These are phyloP conservation scores for Oscarella lobularis DNA, from an alignment of 37 sponge, comb jelly and placozoan genomes.

Conservation along the genomic window DNA sequence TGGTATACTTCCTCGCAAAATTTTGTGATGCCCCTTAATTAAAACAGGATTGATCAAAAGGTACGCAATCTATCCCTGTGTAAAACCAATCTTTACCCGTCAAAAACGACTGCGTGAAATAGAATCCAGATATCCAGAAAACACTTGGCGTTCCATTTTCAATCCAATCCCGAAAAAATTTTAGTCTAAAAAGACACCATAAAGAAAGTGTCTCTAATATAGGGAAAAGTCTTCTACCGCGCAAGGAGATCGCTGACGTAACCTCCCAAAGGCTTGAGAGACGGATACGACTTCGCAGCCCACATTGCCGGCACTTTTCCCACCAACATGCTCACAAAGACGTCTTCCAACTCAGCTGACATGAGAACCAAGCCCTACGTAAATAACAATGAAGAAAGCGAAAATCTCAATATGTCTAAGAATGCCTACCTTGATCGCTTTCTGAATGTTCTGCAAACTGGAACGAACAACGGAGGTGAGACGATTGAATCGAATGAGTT, in stretches of 20 bases:
- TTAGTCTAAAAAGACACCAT: constrained; percentile 64
- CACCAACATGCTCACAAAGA: constrained; percentile 84
- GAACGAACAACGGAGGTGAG: constrained; percentile 79
- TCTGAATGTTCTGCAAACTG: constrained; percentile 76
- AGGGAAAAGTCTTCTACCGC: constrained; percentile 24
- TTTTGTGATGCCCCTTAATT: constrained; percentile 84
- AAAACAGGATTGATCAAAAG: neutral
- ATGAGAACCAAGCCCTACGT: constrained; percentile 96
- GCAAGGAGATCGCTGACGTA: constrained; percentile 91
- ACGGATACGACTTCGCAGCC: constrained; percentile 98
- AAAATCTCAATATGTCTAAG: too few relatives aligned
- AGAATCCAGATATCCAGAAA: constrained; percentile 99
- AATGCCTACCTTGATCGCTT: constrained; percentile 76
- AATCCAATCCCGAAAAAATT: constrained; percentile 94
- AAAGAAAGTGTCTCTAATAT: neutral
- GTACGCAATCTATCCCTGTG: neutral
- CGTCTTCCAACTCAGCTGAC: constrained; percentile 88
- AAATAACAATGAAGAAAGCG: too few relatives aligned
- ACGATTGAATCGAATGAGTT: constrained; percentile 87
- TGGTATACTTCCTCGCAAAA: constrained; percentile 86
- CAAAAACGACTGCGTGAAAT: constrained; percentile 98
- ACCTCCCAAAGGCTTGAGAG: constrained; percentile 94
- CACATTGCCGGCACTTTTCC: constrained; percentile 96
- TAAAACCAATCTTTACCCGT: constrained; percentile 45
- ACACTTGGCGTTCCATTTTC: constrained; percentile 64